Evolutionary conservation across 1,140 invertebrate species (phyloP), one percentile per base, ranked within the genome.

Genomic region (Camponotus pennsylvanicus): DNA sequence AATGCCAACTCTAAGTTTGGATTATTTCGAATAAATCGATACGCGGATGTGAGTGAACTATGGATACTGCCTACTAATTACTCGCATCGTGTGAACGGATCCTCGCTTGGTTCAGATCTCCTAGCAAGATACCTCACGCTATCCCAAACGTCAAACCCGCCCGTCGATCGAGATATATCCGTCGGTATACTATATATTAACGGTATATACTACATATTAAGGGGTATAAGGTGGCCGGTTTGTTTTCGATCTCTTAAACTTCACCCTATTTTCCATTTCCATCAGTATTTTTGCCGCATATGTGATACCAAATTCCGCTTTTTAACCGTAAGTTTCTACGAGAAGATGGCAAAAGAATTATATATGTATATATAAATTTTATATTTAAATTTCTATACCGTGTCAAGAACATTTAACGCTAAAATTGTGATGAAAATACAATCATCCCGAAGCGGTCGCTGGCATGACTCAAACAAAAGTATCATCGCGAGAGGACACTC

Each of bases 41-140:
- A 8, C 32, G 32, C 15, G 18, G 32, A 4, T n/a, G 34, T 15
- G 37, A 49, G 27, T 40, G 15, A 45, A 61, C 61, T 45, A 32
- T 37, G 82, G 69, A 70, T 69, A 88, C 80, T 69, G 69, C 61
- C 76, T 89, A 70, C 87, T 89, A 89, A 89, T 88, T 89, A 89
- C 76, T 80, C 76, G 37, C 70, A 27, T 64, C 85, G 83, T 1
- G 27, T 27, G 55, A 88, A 63, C 63, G 49, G 49, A 52, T 52
- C 70, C 55, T 88, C 84, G 55, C 82, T 88, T 76, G 80, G 59
- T 75, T 67, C 71, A 79, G 69, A 89, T 89, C 76, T 73, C 21
- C 4, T 15, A 59, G 61, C 70, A 82, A 89, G 88, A 89, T 89
- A 71, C 55, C 77, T 69, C 78, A 27, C 63, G 55, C n/a, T 61